phyloP scores from a whole-genome alignment of 2,888 invertebrate genomes.

The Andricus curvator region DNA sequence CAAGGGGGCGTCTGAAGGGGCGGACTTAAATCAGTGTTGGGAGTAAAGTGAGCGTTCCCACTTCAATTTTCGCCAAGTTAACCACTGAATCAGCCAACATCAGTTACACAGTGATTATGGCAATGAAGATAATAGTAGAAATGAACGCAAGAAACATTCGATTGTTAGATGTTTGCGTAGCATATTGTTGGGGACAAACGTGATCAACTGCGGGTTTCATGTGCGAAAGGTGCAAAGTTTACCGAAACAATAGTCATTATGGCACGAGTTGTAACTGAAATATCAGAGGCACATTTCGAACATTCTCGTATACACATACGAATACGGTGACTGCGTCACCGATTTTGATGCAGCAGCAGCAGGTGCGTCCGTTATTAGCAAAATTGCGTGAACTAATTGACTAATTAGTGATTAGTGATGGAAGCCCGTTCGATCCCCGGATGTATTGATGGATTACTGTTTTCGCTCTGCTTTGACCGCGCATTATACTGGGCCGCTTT shows the following conservation, averaged over 20 bases:
- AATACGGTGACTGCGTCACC: constrained; percentile 46
- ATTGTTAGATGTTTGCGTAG: neutral
- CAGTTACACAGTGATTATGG: neutral
- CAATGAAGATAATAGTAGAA: neutral
- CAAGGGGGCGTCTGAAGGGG: too few relatives aligned
- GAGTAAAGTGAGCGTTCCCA: neutral
- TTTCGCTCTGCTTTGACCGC: constrained; percentile 56
- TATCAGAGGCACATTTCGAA: constrained; percentile 49
- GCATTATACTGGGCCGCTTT: constrained; percentile 44
- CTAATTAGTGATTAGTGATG: constrained; percentile 72
- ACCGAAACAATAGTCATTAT: constrained; percentile 68
- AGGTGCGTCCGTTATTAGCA: constrained; percentile 66
- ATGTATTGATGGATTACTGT: constrained; percentile 68
- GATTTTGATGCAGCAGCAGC: constrained; percentile 49
- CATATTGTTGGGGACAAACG: neutral
- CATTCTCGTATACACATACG: constrained; percentile 53
- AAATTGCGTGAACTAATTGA: constrained; percentile 73
- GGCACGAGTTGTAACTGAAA: constrained; percentile 64
- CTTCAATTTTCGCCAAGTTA: neutral
- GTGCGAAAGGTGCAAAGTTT: constrained; percentile 62
- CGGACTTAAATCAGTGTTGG: too few relatives aligned
- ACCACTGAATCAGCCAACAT: neutral
- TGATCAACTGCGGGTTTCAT: constrained; percentile 1
- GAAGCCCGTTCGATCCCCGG: constrained; percentile 57
- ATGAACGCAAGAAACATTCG: neutral